Conservation (phyloP, 2,888 invertebrate species). For the Pseudeuparius sepicola region DNA sequence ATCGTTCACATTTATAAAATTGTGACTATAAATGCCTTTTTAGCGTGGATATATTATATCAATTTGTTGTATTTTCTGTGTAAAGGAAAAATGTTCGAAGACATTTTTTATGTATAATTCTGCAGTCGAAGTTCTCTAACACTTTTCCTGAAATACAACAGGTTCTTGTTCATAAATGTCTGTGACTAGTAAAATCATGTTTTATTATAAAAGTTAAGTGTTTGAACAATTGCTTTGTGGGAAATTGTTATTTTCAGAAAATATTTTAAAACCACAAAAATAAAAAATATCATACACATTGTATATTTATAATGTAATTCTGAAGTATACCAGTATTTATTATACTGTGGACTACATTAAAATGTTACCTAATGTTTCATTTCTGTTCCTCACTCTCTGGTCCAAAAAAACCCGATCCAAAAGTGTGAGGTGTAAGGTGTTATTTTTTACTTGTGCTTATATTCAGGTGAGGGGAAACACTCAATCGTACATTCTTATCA, state of each 20-base stretch:
- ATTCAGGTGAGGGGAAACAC: no score
- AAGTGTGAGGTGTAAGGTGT: no score
- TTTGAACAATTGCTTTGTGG: constrained; percentile 44
- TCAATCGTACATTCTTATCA: no score
- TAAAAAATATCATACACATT: constrained; percentile 43
- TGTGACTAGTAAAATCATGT: constrained; percentile 39
- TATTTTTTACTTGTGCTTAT: no score
- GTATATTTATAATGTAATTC: constrained; percentile 48
- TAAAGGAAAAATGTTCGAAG: constrained; percentile 33
- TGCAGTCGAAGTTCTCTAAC: constrained; percentile 22
- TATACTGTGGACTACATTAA: constrained; percentile 44
- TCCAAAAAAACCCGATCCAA: no score
- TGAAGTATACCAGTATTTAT: constrained; percentile 47
- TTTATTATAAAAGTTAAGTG: constrained; percentile 41
- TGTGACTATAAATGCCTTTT: constrained; percentile 43
- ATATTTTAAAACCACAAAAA: constrained; percentile 43
- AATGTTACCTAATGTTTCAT: constrained; percentile 31
- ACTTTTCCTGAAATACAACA: constrained; percentile 34
- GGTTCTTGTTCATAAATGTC: constrained; percentile 40
- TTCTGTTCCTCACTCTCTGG: no score
- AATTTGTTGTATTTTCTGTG: constrained; percentile 37
- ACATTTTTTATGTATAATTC: constrained; percentile 28
- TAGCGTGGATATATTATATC: constrained; percentile 40
- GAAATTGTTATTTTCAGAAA: constrained; percentile 47
- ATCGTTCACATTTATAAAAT: no score